Percentiles rank a stretch among this genome's conserved stretches.
Conservation (phyloP, 2,797 vertebrate species). For the Staurois parvus region DNA sequence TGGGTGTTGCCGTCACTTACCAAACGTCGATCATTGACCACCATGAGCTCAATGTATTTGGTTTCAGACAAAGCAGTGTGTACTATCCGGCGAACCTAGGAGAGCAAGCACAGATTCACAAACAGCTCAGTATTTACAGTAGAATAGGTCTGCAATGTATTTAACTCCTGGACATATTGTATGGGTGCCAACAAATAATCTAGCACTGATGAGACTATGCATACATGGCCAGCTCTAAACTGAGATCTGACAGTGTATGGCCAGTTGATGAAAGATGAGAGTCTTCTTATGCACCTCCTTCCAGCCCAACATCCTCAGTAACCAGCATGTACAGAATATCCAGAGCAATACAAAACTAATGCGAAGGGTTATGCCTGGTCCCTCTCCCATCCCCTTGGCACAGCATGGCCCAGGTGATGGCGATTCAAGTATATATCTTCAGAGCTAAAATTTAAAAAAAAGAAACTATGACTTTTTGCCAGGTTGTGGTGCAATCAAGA, state of each 20-base stretch:
- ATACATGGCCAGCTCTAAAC: background rate
- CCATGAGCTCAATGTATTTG: constrained; percentile 95
- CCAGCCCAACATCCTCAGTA: too few relatives aligned
- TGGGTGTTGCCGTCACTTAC: constrained; percentile 69
- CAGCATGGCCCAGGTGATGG: too few relatives aligned
- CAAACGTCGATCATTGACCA: constrained; percentile 93
- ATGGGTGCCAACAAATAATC: too few relatives aligned
- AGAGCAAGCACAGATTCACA: background rate
- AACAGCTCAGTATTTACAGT: background rate
- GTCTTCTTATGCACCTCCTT: too few relatives aligned
- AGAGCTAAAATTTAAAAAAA: background rate
- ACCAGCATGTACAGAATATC: too few relatives aligned
- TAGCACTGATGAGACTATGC: background rate
- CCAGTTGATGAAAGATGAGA: too few relatives aligned
- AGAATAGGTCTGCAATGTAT: background rate
- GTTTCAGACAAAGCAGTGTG: constrained; percentile 94
- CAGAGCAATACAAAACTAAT: too few relatives aligned
- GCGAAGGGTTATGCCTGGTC: too few relatives aligned
- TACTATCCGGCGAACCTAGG: constrained; percentile 85
- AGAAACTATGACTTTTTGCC: too few relatives aligned
- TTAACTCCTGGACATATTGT: background rate
- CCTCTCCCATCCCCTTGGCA: too few relatives aligned
- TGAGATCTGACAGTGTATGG: background rate
- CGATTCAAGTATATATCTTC: too few relatives aligned
- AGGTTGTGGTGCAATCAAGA: too few relatives aligned